These are phyloP conservation scores for Eciton burchellii DNA, from an alignment of 1,140 invertebrate species.

Conservation along the genomic window DNA sequence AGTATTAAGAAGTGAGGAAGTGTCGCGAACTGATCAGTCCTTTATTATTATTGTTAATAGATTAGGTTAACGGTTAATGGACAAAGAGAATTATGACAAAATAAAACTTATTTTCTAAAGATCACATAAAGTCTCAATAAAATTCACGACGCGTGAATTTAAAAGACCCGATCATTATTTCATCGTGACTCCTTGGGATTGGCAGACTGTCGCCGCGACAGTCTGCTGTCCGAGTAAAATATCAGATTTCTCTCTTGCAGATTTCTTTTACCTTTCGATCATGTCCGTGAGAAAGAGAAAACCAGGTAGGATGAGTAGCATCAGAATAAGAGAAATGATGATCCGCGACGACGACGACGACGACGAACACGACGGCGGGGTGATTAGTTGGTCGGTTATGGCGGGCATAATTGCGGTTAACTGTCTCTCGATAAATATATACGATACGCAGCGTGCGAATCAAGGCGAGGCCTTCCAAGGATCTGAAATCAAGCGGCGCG, in stretches of 20 bases:
- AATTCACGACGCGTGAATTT: background rate
- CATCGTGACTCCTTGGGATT: background rate
- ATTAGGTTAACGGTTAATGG: background rate
- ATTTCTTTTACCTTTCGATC: background rate
- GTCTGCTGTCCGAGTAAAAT: background rate
- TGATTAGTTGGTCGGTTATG: constrained; percentile 79
- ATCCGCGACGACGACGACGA: constrained; percentile 30
- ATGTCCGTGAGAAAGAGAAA: background rate
- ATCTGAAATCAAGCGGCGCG: constrained; percentile 78
- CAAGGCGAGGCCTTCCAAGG: constrained; percentile 71
- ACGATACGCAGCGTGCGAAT: constrained; percentile 70
- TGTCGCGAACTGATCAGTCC: too few relatives aligned
- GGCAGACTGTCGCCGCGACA: background rate
- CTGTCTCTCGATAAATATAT: constrained; percentile 83
- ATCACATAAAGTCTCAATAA: background rate
- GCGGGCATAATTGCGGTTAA: constrained; percentile 81
- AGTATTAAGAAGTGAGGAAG: too few relatives aligned
- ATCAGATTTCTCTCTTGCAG: background rate
- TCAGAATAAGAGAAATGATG: constrained; percentile 26
- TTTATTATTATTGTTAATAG: too few relatives aligned
- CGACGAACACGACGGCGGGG: too few relatives aligned
- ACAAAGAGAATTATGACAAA: background rate
- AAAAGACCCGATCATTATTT: too few relatives aligned
- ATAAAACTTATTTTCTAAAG: background rate
- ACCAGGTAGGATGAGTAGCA: background rate